phyloP scores from a whole-genome alignment of 2,113 vertebrate genomes.

The Empidonax traillii region DNA sequence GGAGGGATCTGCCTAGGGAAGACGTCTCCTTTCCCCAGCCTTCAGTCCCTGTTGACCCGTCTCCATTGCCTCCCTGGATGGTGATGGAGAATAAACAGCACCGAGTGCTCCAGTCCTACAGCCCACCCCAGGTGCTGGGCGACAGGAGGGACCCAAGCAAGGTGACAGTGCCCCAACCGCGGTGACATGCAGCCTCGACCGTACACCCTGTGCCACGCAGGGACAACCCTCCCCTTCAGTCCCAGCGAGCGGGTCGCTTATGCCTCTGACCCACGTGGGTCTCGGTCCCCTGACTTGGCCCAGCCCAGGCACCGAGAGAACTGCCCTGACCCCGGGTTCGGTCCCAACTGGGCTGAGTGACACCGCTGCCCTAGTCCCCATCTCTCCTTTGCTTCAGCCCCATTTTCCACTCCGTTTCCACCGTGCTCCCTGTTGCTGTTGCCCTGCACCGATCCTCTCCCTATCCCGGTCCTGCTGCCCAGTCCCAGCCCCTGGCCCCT shows the following conservation, averaged over 20 bases:
- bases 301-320: background rate
- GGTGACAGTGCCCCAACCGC: background rate
- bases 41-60: fast-evolving
- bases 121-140: too few species aligned
- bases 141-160: background rate
- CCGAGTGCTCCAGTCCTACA: fast-evolving
- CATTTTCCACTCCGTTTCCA: background rate
- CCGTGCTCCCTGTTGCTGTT: background rate
- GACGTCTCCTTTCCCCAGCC: background rate
- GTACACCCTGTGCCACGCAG: fast-evolving
- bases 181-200: background rate
- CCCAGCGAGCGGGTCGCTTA: fast-evolving
- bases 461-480: too few species aligned
- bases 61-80: background rate
- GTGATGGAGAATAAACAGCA: background rate
- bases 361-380: too few species aligned
- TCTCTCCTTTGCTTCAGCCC: background rate
- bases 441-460: background rate
- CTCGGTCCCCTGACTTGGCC: background rate
- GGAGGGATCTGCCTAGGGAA: background rate
- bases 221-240: too few species aligned
- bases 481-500: too few species aligned
- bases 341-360: background rate
- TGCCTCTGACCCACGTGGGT: background rate
- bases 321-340: background rate